Conservation (phyloP, 2,888 invertebrate species). For the Nectonema munidae region DNA sequence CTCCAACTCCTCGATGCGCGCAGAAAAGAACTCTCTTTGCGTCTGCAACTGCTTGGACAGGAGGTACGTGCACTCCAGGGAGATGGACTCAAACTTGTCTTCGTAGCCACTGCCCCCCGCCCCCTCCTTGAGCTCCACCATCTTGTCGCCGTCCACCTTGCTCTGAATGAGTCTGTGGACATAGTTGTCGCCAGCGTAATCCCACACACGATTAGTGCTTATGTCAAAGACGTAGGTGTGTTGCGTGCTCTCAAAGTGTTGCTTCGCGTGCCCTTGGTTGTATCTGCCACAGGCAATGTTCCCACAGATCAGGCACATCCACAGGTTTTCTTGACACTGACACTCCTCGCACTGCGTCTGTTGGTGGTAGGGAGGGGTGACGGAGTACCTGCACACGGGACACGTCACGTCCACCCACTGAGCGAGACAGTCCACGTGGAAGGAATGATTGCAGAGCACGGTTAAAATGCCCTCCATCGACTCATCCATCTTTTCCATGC, state of each 20-base stretch:
- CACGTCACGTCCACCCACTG: slow-evolving; percentile 79
- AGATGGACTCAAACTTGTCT: slow-evolving; percentile 68
- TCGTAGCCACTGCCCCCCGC: slow-evolving; percentile 23
- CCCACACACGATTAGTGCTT: slow-evolving; percentile 74
- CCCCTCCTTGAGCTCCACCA: slow-evolving; percentile 30
- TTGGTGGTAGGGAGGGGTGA: no score
- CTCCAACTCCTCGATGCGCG: slow-evolving; percentile 30
- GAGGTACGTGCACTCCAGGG: slow-evolving; percentile 75
- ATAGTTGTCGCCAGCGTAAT: slow-evolving; percentile 87
- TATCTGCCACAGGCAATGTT: slow-evolving; percentile 72
- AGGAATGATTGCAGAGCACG: slow-evolving; percentile 86
- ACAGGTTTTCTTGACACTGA: slow-evolving; percentile 30
- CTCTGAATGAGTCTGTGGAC: slow-evolving; percentile 78
- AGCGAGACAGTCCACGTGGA: slow-evolving; percentile 67
- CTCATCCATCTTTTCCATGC: slow-evolving; percentile 63
- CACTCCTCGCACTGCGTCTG: no score
- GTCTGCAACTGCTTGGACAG: slow-evolving; percentile 73
- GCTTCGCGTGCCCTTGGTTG: slow-evolving; percentile 20
- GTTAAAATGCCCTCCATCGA: slow-evolving; percentile 83
- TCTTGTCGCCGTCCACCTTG: slow-evolving; percentile 73
- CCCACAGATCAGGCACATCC: slow-evolving; percentile 96
- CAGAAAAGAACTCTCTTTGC: slow-evolving; percentile 64
- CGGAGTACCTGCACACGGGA: slow-evolving; percentile 68
- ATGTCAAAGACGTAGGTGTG: slow-evolving; percentile 88
- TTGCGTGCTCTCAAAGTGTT: slow-evolving; percentile 67